Conservation (phyloP, 2,888 invertebrate genomes). For the Drosophila hawaiiensis region DNA sequence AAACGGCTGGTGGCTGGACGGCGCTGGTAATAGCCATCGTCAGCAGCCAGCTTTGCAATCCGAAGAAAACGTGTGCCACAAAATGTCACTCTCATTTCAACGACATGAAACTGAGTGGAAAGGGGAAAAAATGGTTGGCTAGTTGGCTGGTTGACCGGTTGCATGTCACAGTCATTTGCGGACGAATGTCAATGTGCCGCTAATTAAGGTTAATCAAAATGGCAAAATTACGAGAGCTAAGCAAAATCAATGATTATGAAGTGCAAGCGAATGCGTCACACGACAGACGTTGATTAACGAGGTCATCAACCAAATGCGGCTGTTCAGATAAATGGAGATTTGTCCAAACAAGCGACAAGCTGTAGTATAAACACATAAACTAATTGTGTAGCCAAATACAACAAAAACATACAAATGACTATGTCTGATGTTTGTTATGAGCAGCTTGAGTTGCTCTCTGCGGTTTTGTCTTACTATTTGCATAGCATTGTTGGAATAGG, state of each 20-base stretch:
- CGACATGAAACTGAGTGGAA: slow-evolving; percentile 32
- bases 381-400: slow-evolving; percentile 54
- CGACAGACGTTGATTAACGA: slow-evolving; percentile 62
- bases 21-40: slow-evolving; percentile 41
- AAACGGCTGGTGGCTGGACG: slow-evolving; percentile 1
- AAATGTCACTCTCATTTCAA: slow-evolving; percentile 74
- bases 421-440: slow-evolving; percentile 14
- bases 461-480: slow-evolving; percentile 43
- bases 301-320: slow-evolving; percentile 59
- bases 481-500: slow-evolving; percentile 33
- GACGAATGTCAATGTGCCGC: slow-evolving; percentile 71
- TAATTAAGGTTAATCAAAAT: slow-evolving; percentile 80
- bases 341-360: slow-evolving; percentile 37
- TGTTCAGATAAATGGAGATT: slow-evolving; percentile 33
- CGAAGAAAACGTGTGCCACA: slow-evolving; percentile 71
- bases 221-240: slow-evolving; percentile 40
- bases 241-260: slow-evolving; percentile 50
- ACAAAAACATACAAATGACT: slow-evolving; percentile 6
- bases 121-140: neutral
- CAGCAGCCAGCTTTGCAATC: slow-evolving; percentile 11
- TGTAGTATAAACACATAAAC: slow-evolving; percentile 28
- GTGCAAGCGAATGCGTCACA: slow-evolving; percentile 42
- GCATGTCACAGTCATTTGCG: slow-evolving; percentile 55
- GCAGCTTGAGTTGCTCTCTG: slow-evolving; percentile 35
- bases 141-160: slow-evolving; percentile 35